Percentiles rank a stretch among this genome's conserved stretches.
Evolutionary conservation across 2,888 invertebrate genomes (phyloP).

Genomic region (Temnothorax rugatulus): DNA sequence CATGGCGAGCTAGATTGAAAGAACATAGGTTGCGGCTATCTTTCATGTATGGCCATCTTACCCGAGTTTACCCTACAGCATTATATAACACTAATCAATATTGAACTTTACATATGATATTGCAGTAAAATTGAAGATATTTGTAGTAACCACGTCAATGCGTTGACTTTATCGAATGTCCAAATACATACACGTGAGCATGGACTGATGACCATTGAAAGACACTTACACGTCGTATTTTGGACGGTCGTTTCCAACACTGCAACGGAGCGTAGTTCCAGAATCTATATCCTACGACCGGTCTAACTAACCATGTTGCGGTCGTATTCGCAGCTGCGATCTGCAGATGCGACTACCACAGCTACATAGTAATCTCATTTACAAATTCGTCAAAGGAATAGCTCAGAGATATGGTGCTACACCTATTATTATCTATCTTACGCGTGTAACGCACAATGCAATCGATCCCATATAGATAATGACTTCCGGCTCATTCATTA

Average conservation of each 20-base stretch:
- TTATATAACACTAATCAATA: not conserved
- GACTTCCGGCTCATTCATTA: conserved; percentile 27
- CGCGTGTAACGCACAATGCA: not conserved
- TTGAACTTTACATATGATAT: not conserved
- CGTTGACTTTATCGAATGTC: conserved; percentile 24
- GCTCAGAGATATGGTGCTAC: conserved; percentile 16
- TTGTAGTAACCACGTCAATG: conserved; percentile 9
- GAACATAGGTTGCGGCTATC: too few species aligned
- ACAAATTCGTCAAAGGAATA: conserved; percentile 66
- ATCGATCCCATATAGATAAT: conserved; percentile 27
- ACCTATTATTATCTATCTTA: conserved; percentile 23
- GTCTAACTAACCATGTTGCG: conserved; percentile 28
- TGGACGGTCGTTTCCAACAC: conserved; percentile 30
- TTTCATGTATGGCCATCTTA: too few species aligned
- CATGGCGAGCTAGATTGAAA: too few species aligned
- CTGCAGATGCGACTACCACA: conserved; percentile 35
- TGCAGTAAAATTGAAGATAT: not conserved
- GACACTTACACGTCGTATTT: not conserved
- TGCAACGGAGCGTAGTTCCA: conserved; percentile 34
- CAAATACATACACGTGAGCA: not conserved
- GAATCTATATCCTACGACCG: conserved; percentile 51
- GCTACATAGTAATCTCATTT: conserved; percentile 60
- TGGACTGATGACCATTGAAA: not conserved
- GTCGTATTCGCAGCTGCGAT: conserved; percentile 44
- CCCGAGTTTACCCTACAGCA: too few species aligned